Evolutionary conservation across 2,113 vertebrate genomes (phyloP).

Genomic region (Ardeotis arabs): DNA sequence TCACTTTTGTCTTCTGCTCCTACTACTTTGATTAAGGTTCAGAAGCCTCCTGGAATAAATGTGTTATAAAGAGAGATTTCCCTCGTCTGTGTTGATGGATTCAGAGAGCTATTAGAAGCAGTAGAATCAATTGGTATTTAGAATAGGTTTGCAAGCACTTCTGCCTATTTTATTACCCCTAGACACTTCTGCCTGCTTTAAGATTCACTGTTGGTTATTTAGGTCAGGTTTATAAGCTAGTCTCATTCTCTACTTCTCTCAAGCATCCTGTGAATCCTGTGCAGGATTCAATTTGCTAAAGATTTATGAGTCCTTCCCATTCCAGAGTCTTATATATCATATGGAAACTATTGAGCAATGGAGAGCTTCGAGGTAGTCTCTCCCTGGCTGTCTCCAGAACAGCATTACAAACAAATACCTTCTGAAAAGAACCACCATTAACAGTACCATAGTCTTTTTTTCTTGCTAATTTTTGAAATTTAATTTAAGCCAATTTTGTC

Average conservation of each 20-base stretch:
- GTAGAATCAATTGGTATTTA: background rate
- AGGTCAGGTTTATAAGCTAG: conserved; percentile 9
- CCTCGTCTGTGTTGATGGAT: background rate
- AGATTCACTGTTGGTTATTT: conserved; percentile 6
- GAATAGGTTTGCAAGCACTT: background rate
- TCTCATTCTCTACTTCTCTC: background rate
- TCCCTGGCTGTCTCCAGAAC: background rate
- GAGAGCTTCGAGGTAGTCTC: background rate
- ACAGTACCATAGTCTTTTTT: background rate
- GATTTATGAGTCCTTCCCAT: conserved; percentile 36
- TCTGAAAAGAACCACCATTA: background rate
- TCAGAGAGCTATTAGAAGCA: background rate
- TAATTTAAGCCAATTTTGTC: background rate
- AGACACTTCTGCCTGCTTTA: background rate
- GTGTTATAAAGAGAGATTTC: background rate
- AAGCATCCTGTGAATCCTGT: conserved; percentile 12
- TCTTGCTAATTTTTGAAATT: background rate
- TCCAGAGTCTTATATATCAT: conserved; percentile 25
- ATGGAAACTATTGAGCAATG: conserved; percentile 30
- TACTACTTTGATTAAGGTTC: background rate
- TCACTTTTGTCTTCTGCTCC: background rate
- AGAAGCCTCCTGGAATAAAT: background rate
- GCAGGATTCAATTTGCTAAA: conserved; percentile 22
- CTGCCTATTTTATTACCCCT: background rate
- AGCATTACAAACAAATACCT: background rate